phyloP scores from a whole-genome alignment of 1,140 invertebrate species.

The Nixonia krombeini region DNA sequence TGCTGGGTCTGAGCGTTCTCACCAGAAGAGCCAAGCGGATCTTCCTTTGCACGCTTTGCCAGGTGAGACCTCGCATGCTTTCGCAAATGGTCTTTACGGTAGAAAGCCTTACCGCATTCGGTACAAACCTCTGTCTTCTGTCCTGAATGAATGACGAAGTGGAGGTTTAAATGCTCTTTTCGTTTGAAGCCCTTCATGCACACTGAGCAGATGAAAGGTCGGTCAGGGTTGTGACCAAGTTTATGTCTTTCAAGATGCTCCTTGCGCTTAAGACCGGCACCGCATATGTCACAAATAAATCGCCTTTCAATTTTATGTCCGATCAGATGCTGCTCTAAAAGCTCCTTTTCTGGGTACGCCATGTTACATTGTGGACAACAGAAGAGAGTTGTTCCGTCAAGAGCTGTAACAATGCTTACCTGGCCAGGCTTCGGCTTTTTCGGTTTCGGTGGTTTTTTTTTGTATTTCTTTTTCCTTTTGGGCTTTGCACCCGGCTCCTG shows the following conservation, averaged over 20 bases:
- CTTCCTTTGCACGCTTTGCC: slow-evolving; percentile 79
- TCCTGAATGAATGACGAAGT: slow-evolving; percentile 85
- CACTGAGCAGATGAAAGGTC: slow-evolving; percentile 82
- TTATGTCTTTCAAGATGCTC: slow-evolving; percentile 86
- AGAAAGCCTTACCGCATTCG: slow-evolving; percentile 84
- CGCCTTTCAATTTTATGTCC: slow-evolving; percentile 84
- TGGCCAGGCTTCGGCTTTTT: slow-evolving; percentile 78
- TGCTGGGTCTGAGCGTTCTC: slow-evolving; percentile 55
- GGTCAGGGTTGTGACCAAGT: slow-evolving; percentile 83
- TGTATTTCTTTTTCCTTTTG: slow-evolving; percentile 84
- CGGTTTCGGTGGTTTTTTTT: slow-evolving; percentile 83
- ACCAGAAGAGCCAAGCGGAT: slow-evolving; percentile 64
- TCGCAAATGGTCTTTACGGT: slow-evolving; percentile 85
- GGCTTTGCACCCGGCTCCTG: slow-evolving; percentile 70
- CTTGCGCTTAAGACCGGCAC: slow-evolving; percentile 82
- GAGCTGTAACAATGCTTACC: slow-evolving; percentile 79
- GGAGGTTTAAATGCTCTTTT: slow-evolving; percentile 84
- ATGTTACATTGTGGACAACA: slow-evolving; percentile 86
- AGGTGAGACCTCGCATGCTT: slow-evolving; percentile 84
- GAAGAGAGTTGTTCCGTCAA: slow-evolving; percentile 81
- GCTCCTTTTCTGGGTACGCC: slow-evolving; percentile 83
- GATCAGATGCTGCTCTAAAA: slow-evolving; percentile 81
- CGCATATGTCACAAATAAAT: slow-evolving; percentile 75
- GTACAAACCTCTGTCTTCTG: slow-evolving; percentile 83
- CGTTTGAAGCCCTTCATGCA: slow-evolving; percentile 86